Evolutionary conservation across 2,113 vertebrate species (phyloP).

Genomic region (Rhinoptilus africanus): DNA sequence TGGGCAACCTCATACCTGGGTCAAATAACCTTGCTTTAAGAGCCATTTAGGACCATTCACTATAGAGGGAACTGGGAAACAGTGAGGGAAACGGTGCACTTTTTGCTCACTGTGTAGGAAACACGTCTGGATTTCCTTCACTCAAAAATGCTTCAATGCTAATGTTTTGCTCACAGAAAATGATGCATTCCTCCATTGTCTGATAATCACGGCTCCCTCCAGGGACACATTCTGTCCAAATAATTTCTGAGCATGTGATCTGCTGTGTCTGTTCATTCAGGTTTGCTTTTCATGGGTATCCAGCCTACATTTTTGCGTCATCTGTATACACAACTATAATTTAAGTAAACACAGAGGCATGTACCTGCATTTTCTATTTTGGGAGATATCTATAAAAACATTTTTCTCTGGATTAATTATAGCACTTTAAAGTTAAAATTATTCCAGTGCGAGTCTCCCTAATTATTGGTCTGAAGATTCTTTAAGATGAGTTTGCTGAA

Average conservation of each 20-base stretch:
- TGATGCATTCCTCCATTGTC: not conserved
- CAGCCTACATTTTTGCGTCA: not conserved
- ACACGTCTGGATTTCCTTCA: not conserved
- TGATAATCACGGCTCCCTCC: not conserved
- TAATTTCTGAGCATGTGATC: not conserved
- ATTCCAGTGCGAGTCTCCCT: not conserved
- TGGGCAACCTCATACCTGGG: not conserved
- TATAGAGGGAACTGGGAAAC: not conserved
- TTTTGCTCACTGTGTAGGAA: not conserved
- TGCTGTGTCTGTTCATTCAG: not conserved
- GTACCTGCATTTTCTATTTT: not conserved
- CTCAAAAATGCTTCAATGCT: not conserved
- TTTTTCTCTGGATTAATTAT: not conserved
- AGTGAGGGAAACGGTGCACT: not conserved
- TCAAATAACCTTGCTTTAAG: not conserved
- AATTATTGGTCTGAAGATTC: not conserved
- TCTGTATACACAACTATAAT: not conserved
- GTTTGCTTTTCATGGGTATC: not conserved
- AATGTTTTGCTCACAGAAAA: not conserved
- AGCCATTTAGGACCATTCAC: not conserved
- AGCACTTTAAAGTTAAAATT: not conserved
- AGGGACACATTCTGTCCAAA: not conserved
- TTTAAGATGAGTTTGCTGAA: not conserved
- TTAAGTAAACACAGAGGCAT: not conserved
- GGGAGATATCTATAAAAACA: not conserved